phyloP scores from a whole-genome alignment of 1,140 invertebrate genomes.

The Drosophila parvula region DNA sequence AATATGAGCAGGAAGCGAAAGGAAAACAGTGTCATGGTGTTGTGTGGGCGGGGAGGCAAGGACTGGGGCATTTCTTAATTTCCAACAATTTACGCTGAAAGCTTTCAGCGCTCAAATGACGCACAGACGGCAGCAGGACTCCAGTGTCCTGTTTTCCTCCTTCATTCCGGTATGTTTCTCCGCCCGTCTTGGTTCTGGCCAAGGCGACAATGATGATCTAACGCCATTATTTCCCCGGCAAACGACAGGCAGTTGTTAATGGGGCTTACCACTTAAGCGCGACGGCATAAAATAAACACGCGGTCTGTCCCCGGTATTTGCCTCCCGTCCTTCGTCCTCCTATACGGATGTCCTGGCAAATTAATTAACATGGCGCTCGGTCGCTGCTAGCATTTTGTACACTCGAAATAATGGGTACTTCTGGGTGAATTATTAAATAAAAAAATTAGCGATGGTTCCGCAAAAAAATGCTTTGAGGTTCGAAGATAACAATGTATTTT shows the following conservation, averaged over 20 bases:
- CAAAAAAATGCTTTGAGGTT: neutral
- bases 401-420: constrained; percentile 19
- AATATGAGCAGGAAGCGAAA: constrained; percentile 67
- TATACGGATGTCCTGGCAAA: constrained; percentile 78
- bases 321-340: neutral
- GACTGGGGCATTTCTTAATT: constrained; percentile 75
- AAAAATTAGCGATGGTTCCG: neutral
- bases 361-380: constrained; percentile 76
- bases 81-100: constrained; percentile 82
- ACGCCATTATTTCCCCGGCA: constrained; percentile 77
- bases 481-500: neutral
- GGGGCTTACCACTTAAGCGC: constrained; percentile 82
- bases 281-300: constrained; percentile 81
- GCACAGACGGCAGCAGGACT: constrained; percentile 51
- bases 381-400: constrained; percentile 23
- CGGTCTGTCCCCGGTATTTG: constrained; percentile 11
- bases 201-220: constrained; percentile 80
- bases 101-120: constrained; percentile 82
- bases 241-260: constrained; percentile 82
- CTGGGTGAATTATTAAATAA: neutral
- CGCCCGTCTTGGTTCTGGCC: constrained; percentile 14
- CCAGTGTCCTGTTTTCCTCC: constrained; percentile 34
- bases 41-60: neutral
- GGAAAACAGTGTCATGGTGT: constrained; percentile 27
- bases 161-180: constrained; percentile 21